Base-by-base conservation (phyloP, 53 echinoderm and acorn worm species). In the Apostichopus leukothele region DNA sequence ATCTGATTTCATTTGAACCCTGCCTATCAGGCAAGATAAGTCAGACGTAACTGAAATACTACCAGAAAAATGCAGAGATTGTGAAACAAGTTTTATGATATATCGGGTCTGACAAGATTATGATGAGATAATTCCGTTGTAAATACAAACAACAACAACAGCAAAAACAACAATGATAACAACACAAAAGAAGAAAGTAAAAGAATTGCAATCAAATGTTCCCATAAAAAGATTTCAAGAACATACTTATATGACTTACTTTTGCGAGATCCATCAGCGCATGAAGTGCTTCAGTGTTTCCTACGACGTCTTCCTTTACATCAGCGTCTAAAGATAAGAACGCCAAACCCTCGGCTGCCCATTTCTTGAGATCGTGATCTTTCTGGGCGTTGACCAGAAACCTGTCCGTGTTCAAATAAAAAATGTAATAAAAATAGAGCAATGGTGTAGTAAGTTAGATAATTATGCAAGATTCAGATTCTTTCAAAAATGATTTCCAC, bases 311-410 rank as follows among this genome's bases (percentile, higher is more conserved):
- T 84, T 98, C 98, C 74, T 98, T 98, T 10, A 98, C 98, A 78
- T 98, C 98, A 18, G 92, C 98, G 68, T 98, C 98, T 8, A 98
- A 78, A 7, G 98, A 95, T 9, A 97, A 90, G 86, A 94, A 98
- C 5, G 98, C 94, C 75, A 98, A 26, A 14, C 94, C 98, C 76
- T 98, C 98, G 8, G 98, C 98, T 20, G 98, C 95, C 98, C 98
- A 98, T 89, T 96, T 98, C 90, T 92, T 94, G 13, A 98, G 73
- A 84, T 98, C 98, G 61, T 94, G 95, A 75, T 93, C 95, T 74
- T 95, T 93, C 90, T 93, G 88, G 10, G 95, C 90, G 53, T 94
- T 98, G 51, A 93, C 91, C 68, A 98, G 75, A 89, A 94, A 98
- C 76, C 98, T 98, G 73, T 63, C 11, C 16, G 16, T 0, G 63